These are phyloP conservation scores for Lycaon pictus DNA, from an alignment of 2,113 vertebrate species.

Conservation along the genomic window DNA sequence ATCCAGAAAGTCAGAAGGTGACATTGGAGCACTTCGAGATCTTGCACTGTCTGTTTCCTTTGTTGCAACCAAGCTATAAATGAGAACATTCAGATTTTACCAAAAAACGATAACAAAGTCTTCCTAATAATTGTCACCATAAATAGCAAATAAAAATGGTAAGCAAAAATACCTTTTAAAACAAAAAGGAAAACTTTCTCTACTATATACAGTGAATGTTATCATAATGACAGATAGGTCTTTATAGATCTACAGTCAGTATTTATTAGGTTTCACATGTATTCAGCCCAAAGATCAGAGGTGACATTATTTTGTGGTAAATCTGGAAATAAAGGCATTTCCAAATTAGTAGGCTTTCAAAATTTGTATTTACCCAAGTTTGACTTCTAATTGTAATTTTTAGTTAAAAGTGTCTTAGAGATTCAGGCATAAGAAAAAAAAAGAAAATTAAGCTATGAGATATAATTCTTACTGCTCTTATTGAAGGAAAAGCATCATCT, in stretches of 20 bases:
- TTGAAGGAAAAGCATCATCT: neutral
- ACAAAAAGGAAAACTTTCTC: neutral
- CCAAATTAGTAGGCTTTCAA: neutral
- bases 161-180: neutral
- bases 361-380: constrained; percentile 36
- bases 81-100: constrained; percentile 69
- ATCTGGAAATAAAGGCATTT: neutral
- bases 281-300: neutral
- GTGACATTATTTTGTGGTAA: neutral
- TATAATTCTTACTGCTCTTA: neutral
- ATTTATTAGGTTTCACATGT: neutral
- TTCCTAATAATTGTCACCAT: neutral
- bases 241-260: neutral
- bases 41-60: constrained; percentile 94
- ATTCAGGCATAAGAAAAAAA: constrained; percentile 19
- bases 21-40: constrained; percentile 93
- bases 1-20: constrained; percentile 98
- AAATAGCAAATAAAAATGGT: neutral
- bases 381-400: constrained; percentile 42
- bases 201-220: neutral
- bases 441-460: neutral
- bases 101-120: neutral
- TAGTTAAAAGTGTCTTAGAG: neutral
- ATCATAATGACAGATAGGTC: neutral
- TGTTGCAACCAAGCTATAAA: constrained; percentile 92